phyloP scores from a whole-genome alignment of 2,113 vertebrate species.

The Scomber scombrus region DNA sequence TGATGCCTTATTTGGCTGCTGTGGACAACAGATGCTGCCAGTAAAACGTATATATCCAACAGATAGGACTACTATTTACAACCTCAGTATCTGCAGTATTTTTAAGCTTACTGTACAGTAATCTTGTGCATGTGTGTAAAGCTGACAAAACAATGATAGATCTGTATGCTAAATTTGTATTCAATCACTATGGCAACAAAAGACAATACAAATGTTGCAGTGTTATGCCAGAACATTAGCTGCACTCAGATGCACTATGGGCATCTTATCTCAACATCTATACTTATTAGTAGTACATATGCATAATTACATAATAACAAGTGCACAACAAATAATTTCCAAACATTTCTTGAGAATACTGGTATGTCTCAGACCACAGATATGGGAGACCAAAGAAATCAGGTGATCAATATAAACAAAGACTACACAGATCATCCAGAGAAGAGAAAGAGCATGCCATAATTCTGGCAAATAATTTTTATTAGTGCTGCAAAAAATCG shows the following conservation, averaged over 20 bases:
- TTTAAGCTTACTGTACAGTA: conserved; percentile 1
- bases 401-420: background rate
- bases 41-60: conserved; percentile 17
- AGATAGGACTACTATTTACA: conserved; percentile 3
- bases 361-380: too few species aligned
- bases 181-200: background rate
- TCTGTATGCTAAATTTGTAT: conserved; percentile 4
- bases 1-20: conserved; percentile 18
- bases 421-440: background rate
- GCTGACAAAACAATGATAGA: background rate
- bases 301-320: background rate
- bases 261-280: background rate
- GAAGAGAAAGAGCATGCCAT: too few species aligned
- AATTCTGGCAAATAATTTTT: too few species aligned
- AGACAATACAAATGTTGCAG: background rate
- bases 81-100: conserved; percentile 11
- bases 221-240: background rate
- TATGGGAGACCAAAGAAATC: background rate
- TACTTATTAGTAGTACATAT: too few species aligned
- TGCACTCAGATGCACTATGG: background rate
- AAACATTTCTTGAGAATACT: too few species aligned
- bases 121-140: conserved; percentile 19
- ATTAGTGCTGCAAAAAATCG: too few species aligned
- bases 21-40: conserved; percentile 3
- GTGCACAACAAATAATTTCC: background rate